Percentiles rank a stretch among this genome's conserved stretches.
phyloP scores from a whole-genome alignment of 1,140 invertebrate species.

The Aphidius gifuensis region DNA sequence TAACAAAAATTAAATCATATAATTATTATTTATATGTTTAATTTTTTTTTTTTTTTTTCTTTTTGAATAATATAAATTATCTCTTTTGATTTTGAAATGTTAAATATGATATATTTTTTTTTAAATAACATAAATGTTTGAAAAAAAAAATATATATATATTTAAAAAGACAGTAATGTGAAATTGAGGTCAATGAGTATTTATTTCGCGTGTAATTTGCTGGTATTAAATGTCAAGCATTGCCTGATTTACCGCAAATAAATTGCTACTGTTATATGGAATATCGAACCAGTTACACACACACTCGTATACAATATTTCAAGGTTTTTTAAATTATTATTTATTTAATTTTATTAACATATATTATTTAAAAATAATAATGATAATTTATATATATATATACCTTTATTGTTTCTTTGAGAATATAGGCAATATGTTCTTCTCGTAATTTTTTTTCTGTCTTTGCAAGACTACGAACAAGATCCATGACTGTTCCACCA shows the following conservation, averaged over 20 bases:
- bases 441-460: conserved; percentile 74
- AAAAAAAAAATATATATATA: not conserved
- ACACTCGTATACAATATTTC: not conserved
- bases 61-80: not conserved
- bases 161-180: not conserved
- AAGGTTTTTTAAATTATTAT: not conserved
- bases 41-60: not conserved
- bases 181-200: conserved; percentile 29
- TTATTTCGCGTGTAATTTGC: conserved; percentile 55
- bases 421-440: conserved; percentile 81
- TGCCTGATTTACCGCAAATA: conserved; percentile 50
- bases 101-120: no score
- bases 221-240: conserved; percentile 50
- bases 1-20: not conserved
- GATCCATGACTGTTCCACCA: conserved; percentile 74
- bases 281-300: not conserved
- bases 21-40: not conserved
- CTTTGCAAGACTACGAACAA: conserved; percentile 67
- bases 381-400: conserved; percentile 30
- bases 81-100: no score
- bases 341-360: not conserved
- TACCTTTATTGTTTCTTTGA: conserved; percentile 82
- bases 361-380: conserved; percentile 2
- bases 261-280: conserved; percentile 10
- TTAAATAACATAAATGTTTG: not conserved